Conservation (phyloP, 2,113 vertebrate genomes). For the Penelope pileata region DNA sequence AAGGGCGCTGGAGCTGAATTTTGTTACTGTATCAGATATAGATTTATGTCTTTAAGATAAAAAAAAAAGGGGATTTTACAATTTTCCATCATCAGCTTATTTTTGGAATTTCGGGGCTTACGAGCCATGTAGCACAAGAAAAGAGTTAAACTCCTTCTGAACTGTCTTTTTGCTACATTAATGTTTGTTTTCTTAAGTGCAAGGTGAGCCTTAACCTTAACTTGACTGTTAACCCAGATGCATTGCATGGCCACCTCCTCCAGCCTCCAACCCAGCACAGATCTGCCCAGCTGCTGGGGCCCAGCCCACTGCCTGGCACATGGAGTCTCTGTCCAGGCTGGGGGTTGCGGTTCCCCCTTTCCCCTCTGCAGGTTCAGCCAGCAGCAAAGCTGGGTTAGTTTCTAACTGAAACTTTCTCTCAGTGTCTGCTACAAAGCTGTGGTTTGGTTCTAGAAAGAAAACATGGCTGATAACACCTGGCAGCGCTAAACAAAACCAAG, state of each 20-base stretch:
- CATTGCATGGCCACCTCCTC: not conserved
- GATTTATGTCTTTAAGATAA: not conserved
- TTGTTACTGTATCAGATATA: not conserved
- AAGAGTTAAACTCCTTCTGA: not conserved
- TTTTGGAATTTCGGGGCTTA: not conserved
- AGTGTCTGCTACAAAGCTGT: too few relatives aligned
- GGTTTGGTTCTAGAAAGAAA: too few relatives aligned
- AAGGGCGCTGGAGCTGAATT: not conserved
- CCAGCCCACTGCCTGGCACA: not conserved
- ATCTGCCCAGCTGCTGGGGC: too few relatives aligned
- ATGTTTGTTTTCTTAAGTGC: not conserved
- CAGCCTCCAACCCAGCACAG: too few relatives aligned
- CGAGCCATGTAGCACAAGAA: not conserved
- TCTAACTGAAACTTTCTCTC: too few relatives aligned
- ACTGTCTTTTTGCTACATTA: not conserved
- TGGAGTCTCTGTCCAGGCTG: not conserved
- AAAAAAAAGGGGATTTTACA: not conserved
- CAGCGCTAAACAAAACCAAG: too few relatives aligned
- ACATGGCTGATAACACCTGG: too few relatives aligned
- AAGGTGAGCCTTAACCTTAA: accelerated
- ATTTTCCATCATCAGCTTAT: not conserved
- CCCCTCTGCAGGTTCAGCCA: not conserved
- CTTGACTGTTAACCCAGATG: not conserved
- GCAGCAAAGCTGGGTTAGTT: not conserved
- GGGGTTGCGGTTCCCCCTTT: not conserved